These are phyloP conservation scores for Cinara cedri DNA, from an alignment of 2,888 invertebrate species.

Conservation along the genomic window DNA sequence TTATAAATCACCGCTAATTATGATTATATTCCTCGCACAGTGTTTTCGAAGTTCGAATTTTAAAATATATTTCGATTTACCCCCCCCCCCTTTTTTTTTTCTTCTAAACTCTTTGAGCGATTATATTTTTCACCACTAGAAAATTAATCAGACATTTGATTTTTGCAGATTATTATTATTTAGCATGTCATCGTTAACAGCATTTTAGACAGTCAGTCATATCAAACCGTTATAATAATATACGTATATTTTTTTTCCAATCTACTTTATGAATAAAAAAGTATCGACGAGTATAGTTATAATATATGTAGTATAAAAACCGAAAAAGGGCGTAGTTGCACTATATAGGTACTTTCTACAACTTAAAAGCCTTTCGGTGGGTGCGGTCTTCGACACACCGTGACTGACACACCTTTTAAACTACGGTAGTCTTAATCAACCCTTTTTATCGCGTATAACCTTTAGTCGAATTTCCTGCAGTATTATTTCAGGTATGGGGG, in stretches of 20 bases:
- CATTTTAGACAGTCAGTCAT: neutral
- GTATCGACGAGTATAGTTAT: slow-evolving; percentile 20
- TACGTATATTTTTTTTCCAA: neutral
- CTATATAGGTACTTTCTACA: neutral
- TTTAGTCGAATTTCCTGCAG: neutral
- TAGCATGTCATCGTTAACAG: neutral
- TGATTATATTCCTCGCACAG: too few relatives aligned
- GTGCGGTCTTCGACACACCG: slow-evolving; percentile 16
- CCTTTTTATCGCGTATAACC: slow-evolving; percentile 8
- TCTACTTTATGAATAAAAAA: neutral
- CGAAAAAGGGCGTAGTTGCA: slow-evolving; percentile 53
- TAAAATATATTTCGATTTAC: too few relatives aligned
- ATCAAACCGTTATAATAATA: neutral
- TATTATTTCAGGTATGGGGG: neutral
- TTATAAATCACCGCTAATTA: too few relatives aligned
- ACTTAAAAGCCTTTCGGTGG: slow-evolving; percentile 43
- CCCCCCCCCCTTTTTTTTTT: too few relatives aligned
- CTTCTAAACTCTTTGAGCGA: too few relatives aligned
- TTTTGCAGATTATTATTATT: neutral
- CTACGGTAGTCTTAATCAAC: slow-evolving; percentile 2
- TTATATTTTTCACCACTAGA: too few relatives aligned
- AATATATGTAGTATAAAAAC: too few relatives aligned
- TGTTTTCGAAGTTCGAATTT: too few relatives aligned
- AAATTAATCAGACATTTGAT: neutral
- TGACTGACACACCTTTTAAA: slow-evolving; percentile 45